These are phyloP conservation scores for Scelioninae gen. 2 DNA, from an alignment of 2,888 invertebrate species.

Conservation along the genomic window DNA sequence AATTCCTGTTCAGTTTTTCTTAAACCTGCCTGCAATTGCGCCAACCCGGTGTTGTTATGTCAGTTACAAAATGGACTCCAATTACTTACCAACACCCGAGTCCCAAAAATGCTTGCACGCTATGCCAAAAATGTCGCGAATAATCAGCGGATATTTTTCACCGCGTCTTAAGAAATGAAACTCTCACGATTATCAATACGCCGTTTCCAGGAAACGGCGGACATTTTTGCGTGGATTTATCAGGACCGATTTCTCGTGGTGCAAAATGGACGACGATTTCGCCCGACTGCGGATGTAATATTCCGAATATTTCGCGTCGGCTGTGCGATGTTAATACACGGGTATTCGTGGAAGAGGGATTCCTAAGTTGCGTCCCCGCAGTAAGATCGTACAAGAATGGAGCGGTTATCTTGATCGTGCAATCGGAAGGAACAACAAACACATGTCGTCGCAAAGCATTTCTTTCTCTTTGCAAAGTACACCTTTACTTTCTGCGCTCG, in stretches of 20 bases:
- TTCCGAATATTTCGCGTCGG: slow-evolving; percentile 38
- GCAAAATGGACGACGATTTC: slow-evolving; percentile 15
- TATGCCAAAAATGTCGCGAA: too few relatives aligned
- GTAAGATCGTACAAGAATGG: slow-evolving; percentile 51
- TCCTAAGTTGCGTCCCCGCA: slow-evolving; percentile 34
- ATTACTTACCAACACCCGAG: too few relatives aligned
- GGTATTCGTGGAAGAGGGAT: slow-evolving; percentile 40
- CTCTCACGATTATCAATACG: neutral
- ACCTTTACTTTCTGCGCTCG: slow-evolving; percentile 55
- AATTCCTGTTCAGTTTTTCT: too few relatives aligned
- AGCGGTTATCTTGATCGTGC: slow-evolving; percentile 55
- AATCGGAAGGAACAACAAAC: slow-evolving; percentile 60
- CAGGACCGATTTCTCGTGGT: slow-evolving; percentile 18
- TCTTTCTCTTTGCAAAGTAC: slow-evolving; percentile 53
- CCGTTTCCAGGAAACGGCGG: neutral
- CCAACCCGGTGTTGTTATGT: too few relatives aligned
- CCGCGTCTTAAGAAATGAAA: too few relatives aligned
- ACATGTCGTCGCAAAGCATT: slow-evolving; percentile 57
- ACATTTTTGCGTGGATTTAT: neutral
- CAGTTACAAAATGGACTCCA: too few relatives aligned
- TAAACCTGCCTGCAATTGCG: too few relatives aligned
- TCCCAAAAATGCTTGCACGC: too few relatives aligned
- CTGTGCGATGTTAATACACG: slow-evolving; percentile 29
- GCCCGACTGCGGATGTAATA: slow-evolving; percentile 12
- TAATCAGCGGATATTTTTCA: too few relatives aligned